A percentile compares a stretch with the other conserved stretches of the same genome.
Conservation (phyloP, 1,140 invertebrate genomes). For the Drosophila navojoa region DNA sequence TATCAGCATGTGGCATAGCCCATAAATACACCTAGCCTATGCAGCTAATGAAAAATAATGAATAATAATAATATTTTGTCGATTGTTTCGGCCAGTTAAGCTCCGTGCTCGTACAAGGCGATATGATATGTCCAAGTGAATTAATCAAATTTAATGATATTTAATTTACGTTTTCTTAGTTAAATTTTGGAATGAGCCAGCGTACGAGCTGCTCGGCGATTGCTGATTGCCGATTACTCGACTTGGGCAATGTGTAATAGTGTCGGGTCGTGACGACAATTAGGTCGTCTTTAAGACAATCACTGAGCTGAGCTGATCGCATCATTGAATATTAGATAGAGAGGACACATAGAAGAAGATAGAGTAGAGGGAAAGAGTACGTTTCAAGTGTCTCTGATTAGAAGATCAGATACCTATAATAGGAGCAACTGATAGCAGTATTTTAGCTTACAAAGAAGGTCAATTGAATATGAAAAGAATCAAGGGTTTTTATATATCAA, state of each 20-base stretch:
- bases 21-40: slow-evolving; percentile 28
- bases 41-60: slow-evolving; percentile 58
- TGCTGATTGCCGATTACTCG: slow-evolving; percentile 17
- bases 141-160: slow-evolving; percentile 82
- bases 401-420: slow-evolving; percentile 7
- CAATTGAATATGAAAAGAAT: background rate
- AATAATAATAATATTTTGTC: slow-evolving; percentile 20
- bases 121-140: slow-evolving; percentile 68
- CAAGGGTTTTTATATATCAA: too few relatives aligned
- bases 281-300: slow-evolving; percentile 40
- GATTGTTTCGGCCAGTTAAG: background rate
- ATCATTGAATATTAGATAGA: background rate
- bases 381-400: background rate
- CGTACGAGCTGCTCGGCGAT: background rate
- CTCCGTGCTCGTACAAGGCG: slow-evolving; percentile 44
- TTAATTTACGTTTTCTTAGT: slow-evolving; percentile 60
- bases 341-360: background rate
- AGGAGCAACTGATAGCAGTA: background rate
- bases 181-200: slow-evolving; percentile 15
- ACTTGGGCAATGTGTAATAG: slow-evolving; percentile 39
- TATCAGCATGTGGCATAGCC: slow-evolving; percentile 69
- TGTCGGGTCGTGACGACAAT: slow-evolving; percentile 14
- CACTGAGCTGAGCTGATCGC: slow-evolving; percentile 16
- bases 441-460: slow-evolving; percentile 7
- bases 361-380: background rate